These are phyloP conservation scores for Silurus meridionalis DNA, from an alignment of 2,113 vertebrate genomes.

Conservation along the genomic window DNA sequence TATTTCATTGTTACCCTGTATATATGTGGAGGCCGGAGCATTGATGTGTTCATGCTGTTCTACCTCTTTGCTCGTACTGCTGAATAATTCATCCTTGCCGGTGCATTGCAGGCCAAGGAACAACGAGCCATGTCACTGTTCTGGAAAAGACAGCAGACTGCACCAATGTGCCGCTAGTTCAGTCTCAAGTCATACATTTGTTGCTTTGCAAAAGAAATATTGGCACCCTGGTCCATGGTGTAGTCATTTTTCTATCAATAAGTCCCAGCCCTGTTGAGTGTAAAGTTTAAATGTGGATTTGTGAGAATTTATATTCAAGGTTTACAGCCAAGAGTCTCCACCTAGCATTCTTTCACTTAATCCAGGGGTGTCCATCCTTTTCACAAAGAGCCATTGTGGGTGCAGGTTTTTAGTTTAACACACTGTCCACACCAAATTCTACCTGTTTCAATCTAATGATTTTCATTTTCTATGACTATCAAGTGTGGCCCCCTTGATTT, in stretches of 20 bases:
- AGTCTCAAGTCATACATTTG: background rate
- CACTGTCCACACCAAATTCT: too few species aligned
- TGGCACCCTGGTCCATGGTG: background rate
- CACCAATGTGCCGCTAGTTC: background rate
- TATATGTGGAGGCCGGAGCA: background rate
- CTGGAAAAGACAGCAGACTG: background rate
- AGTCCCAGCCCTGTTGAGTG: background rate
- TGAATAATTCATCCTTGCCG: conserved; percentile 33
- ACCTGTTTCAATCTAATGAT: too few species aligned
- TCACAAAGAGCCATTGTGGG: too few species aligned
- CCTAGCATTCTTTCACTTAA: background rate
- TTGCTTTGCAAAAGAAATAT: background rate
- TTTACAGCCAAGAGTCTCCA: background rate
- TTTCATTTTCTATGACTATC: too few species aligned
- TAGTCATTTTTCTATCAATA: background rate
- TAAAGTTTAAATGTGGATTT: background rate
- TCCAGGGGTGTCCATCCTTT: too few species aligned
- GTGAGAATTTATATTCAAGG: too few species aligned
- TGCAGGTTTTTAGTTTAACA: too few species aligned
- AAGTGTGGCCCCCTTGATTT: too few species aligned
- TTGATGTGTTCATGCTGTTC: background rate
- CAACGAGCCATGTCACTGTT: conserved; percentile 10
- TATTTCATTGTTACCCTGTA: conserved; percentile 12
- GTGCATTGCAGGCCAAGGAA: conserved; percentile 3
- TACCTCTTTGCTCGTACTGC: conserved; percentile 1